These are phyloP conservation scores for Poeciliopsis retropinna DNA, from an alignment of 2,113 vertebrate genomes.

Conservation along the genomic window DNA sequence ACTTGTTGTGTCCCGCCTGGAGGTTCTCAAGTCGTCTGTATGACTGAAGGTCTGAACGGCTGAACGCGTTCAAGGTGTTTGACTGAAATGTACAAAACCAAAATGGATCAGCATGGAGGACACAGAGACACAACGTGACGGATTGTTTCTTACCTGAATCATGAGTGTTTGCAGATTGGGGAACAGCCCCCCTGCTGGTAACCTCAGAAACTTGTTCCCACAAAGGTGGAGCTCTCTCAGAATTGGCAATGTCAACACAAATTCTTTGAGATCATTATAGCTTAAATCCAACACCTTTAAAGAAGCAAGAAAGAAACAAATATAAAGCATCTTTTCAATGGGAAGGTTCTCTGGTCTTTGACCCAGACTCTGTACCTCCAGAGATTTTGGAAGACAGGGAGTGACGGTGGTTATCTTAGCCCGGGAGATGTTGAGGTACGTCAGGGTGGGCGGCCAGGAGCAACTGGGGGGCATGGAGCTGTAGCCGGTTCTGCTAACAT, in stretches of 20 bases:
- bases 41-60: constrained; percentile 68
- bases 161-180: constrained; percentile 75
- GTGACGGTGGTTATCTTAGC: constrained; percentile 76
- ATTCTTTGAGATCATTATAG: constrained; percentile 80
- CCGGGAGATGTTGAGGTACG: constrained; percentile 85
- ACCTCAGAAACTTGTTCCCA: constrained; percentile 82
- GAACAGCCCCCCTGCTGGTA: constrained; percentile 75
- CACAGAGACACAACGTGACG: neutral
- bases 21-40: constrained; percentile 77
- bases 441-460: constrained; percentile 83
- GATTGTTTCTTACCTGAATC: constrained; percentile 55
- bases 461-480: constrained; percentile 77
- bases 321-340: neutral
- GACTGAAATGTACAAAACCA: constrained; percentile 42
- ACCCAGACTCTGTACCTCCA: constrained; percentile 49
- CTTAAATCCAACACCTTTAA: constrained; percentile 86
- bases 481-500: constrained; percentile 85
- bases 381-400: constrained; percentile 76
- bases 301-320: neutral
- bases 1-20: constrained; percentile 84
- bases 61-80: constrained; percentile 83
- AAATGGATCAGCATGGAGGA: neutral
- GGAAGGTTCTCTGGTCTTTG: neutral
- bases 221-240: constrained; percentile 86
- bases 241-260: constrained; percentile 70